Evolutionary conservation across 2,797 vertebrate genomes (phyloP).

Genomic region (Pyrocephalus nanus): DNA sequence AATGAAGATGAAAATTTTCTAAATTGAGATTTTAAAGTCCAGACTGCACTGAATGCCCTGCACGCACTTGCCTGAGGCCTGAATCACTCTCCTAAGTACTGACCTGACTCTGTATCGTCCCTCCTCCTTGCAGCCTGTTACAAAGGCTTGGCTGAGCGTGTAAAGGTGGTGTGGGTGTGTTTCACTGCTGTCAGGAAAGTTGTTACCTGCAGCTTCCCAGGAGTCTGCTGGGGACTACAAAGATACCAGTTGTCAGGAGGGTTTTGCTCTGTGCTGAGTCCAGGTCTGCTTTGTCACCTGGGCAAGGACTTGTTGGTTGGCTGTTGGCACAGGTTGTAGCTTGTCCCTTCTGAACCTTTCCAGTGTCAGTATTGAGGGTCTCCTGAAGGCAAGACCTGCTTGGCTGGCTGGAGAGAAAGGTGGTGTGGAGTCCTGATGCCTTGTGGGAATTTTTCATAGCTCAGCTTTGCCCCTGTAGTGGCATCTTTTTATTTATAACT

Average conservation of each 20-base stretch:
- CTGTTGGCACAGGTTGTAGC: not conserved
- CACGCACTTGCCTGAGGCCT: not conserved
- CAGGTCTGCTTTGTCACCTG: not conserved
- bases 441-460: not conserved
- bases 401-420: not conserved
- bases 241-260: not conserved
- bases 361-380: not conserved
- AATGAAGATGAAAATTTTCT: accelerated
- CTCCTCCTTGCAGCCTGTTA: not conserved
- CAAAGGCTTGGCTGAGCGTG: not conserved
- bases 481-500: not conserved
- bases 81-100: not conserved
- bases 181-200: not conserved
- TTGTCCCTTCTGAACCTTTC: not conserved
- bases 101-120: not conserved
- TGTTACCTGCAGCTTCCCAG: not conserved
- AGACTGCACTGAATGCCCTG: not conserved
- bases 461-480: not conserved
- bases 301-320: not conserved
- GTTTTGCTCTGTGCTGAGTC: not conserved
- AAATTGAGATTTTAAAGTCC: not conserved
- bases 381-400: not conserved
- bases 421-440: not conserved
- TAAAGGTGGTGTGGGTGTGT: not conserved
- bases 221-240: not conserved